phyloP scores from a whole-genome alignment of 2,797 vertebrate species.

The Sphenopsis melanotis region DNA sequence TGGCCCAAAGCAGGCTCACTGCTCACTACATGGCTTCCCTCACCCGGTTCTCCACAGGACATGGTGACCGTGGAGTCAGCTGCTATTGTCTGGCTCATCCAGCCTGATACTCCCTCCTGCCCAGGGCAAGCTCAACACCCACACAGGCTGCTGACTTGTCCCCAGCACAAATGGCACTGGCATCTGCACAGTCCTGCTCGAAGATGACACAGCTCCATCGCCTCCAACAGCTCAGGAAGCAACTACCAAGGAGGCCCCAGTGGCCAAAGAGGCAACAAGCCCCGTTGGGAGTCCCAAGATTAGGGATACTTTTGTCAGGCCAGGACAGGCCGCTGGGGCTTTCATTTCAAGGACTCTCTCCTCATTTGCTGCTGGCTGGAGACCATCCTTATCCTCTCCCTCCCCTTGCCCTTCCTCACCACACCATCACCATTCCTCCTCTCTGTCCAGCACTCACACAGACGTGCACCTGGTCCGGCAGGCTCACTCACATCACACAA shows the following conservation, averaged over 20 bases:
- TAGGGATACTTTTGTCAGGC: background rate
- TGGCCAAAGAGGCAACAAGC: background rate
- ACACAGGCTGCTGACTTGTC: background rate
- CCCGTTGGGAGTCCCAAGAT: background rate
- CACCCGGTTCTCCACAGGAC: background rate
- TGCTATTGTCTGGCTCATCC: background rate
- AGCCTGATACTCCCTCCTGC: background rate
- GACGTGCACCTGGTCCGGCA: background rate
- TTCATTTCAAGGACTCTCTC: background rate
- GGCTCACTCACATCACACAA: background rate
- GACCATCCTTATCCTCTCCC: background rate
- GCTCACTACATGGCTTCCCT: background rate
- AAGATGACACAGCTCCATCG: background rate
- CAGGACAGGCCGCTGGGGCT: background rate
- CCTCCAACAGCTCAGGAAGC: background rate
- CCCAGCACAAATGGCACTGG: background rate
- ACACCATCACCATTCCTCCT: background rate
- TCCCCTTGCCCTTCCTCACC: background rate
- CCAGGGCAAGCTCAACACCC: background rate
- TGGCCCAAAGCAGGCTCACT: background rate
- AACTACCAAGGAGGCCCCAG: background rate
- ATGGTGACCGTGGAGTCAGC: fast-evolving
- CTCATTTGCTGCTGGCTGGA: background rate
- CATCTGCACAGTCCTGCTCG: fast-evolving
- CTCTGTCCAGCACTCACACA: background rate